Percentiles rank a stretch among this genome's conserved stretches.
These are phyloP conservation scores for Bos javanicus DNA, from an alignment of 2,113 vertebrate species.

Conservation along the genomic window DNA sequence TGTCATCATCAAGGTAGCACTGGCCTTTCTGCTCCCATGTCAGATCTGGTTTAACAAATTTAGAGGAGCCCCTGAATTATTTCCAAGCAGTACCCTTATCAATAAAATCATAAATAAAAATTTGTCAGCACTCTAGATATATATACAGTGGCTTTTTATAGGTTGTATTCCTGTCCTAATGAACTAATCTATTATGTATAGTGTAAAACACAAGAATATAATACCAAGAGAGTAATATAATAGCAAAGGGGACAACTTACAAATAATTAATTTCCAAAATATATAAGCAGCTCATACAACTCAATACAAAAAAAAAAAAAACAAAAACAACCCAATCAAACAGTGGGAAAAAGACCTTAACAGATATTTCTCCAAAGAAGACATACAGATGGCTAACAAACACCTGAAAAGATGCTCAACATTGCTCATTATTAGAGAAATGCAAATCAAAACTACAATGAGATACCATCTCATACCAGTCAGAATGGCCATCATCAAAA, in stretches of 20 bases:
- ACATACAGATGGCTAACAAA: neutral
- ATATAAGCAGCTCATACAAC: neutral
- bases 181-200: neutral
- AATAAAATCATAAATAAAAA: slow-evolving; percentile 3
- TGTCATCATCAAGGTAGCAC: neutral
- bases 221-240: neutral
- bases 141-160: neutral
- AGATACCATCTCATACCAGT: neutral
- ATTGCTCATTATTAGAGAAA: neutral
- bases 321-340: too few species aligned
- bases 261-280: neutral
- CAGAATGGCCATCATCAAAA: neutral
- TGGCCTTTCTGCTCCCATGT: neutral
- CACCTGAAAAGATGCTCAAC: neutral
- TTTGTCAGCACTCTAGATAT: neutral
- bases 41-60: neutral
- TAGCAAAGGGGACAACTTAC: neutral
- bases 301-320: too few species aligned
- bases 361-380: neutral
- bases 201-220: neutral
- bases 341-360: neutral
- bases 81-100: neutral
- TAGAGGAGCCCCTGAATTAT: neutral
- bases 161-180: neutral
- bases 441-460: neutral